Evolutionary conservation across 2,888 invertebrate species (phyloP).

Genomic region (Orthonychiurus folsomi): DNA sequence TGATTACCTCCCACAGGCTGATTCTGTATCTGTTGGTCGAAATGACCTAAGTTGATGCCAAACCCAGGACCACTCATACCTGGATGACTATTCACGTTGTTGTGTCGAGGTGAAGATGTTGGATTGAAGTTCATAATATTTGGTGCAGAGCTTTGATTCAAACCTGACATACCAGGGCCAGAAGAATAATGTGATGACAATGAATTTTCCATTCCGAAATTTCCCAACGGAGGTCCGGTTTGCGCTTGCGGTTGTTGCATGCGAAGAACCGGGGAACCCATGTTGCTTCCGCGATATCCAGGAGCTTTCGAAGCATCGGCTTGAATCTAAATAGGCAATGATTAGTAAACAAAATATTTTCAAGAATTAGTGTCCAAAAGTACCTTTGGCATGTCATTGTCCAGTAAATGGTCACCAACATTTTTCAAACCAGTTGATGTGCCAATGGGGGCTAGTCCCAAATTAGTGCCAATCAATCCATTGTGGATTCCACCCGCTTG

Average conservation of each 20-base stretch:
- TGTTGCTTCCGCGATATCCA: slow-evolving; percentile 65
- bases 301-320: slow-evolving; percentile 85
- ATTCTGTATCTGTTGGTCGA: background rate
- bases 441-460: background rate
- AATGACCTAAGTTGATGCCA: background rate
- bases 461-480: slow-evolving; percentile 3
- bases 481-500: slow-evolving; percentile 25
- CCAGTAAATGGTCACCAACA: background rate
- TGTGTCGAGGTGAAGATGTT: background rate
- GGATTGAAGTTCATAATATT: slow-evolving; percentile 1
- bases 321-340: slow-evolving; percentile 13
- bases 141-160: background rate
- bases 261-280: slow-evolving; percentile 35
- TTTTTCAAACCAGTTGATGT: background rate
- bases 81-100: background rate
- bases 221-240: slow-evolving; percentile 14
- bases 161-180: background rate
- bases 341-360: background rate
- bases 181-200: slow-evolving; percentile 23
- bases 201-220: slow-evolving; percentile 22
- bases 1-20: background rate
- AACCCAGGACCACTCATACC: background rate
- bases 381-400: slow-evolving; percentile 27
- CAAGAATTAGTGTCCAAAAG: background rate
- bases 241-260: slow-evolving; percentile 29